Evolutionary conservation across 2,113 vertebrate species (phyloP).

Genomic region (Cavia aperea): DNA sequence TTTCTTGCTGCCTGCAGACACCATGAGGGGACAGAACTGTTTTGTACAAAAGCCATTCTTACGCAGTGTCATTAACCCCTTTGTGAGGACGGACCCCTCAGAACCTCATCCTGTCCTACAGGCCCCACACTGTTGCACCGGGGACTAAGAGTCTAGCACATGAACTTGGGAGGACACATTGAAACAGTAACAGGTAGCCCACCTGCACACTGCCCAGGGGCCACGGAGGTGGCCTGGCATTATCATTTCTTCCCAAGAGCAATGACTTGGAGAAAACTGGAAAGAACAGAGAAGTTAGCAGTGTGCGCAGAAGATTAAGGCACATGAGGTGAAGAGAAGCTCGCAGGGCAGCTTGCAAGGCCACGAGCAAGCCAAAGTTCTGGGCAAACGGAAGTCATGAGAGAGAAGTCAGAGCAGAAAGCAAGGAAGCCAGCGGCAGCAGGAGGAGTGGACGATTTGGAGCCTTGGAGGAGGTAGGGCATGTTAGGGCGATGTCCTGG

Average conservation of each 20-base stretch:
- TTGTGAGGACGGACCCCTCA: background rate
- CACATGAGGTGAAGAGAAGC: background rate
- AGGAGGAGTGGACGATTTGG: background rate
- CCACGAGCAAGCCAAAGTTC: background rate
- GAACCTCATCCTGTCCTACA: background rate
- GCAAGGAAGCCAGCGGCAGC: background rate
- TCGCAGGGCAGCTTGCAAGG: background rate
- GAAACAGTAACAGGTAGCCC: background rate
- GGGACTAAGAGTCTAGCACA: background rate
- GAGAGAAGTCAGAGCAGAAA: background rate
- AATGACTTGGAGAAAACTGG: background rate
- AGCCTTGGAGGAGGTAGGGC: background rate
- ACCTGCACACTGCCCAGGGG: background rate
- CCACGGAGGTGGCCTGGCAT: background rate
- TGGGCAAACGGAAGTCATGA: background rate
- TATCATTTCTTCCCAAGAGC: background rate
- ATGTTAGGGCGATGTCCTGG: rapidly evolving
- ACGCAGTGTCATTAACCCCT: background rate
- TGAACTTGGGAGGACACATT: background rate
- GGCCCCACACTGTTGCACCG: background rate
- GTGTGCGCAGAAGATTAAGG: background rate
- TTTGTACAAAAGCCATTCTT: background rate
- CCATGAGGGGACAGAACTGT: background rate
- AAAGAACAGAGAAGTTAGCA: background rate
- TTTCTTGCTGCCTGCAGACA: background rate